Evolutionary conservation across 2,113 vertebrate species (phyloP), one percentile per base, ranked within the genome.

Genomic region (Blennius ocellaris): DNA sequence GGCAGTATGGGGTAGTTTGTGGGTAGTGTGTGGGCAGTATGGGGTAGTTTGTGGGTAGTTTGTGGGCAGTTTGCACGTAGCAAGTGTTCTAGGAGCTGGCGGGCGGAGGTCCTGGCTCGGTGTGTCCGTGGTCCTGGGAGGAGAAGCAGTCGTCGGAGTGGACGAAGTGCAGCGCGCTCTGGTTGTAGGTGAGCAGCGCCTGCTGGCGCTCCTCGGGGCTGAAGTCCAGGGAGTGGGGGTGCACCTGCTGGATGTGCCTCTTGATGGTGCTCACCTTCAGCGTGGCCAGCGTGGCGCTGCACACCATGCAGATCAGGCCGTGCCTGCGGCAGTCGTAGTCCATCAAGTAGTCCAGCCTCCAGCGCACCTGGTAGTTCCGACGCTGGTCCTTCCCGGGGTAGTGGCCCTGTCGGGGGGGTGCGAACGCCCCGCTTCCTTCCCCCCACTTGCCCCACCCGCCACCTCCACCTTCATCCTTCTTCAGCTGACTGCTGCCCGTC

Each of bases 281-380:
- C 0, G 95, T 96, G 56, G 95, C 95, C 72, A 96, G 84, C 0
- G 94, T 93, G 45, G 94, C 94, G 0, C 95, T 94, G 1, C 95
- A 96, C 60, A 96, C 95, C 93, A 96, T 95, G 90, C 95, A 96
- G 85, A 96, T 94, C 45, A 96, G 87, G 0, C 95, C 95, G 9
- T 95, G 95, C 11, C 94, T 88, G 17, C 92, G 92, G 64, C 95
- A 95, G 90, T 96, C 95, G 39, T 97, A 97, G 67, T 97, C 96
- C 96, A 97, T 97, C 90, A 97, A 93, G 90, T 93, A 97, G 50
- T 97, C 96, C 55, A 90, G 85, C 81, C 95, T 88, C 96, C 96
- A 97, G 90, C 94, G 95, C 56, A 90, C 94, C 92, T 97, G 96
- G 92, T 97, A 97, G 92, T 96, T 96, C 50, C 96, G 94, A 30